Evolutionary conservation across 2,113 vertebrate species (phyloP), one percentile per base, ranked within the genome.

Genomic region (Cavia porcellus): DNA sequence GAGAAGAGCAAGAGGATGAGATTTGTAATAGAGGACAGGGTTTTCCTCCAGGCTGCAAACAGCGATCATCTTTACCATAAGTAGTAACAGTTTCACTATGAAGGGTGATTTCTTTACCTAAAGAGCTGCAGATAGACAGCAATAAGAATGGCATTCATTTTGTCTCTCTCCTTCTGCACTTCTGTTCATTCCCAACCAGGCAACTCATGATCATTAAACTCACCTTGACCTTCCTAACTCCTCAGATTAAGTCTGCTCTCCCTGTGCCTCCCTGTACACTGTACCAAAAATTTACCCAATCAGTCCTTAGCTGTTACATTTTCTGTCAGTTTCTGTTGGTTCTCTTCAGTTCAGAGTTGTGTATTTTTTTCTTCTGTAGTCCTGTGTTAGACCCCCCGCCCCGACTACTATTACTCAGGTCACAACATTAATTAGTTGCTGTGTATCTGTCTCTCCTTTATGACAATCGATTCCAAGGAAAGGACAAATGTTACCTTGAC

Each of bases 291-390:
- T 52, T 35, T 9, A 92, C 47, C 28, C 72, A 0, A 35, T 62
- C 1, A 55, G 30, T 61, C 28, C 50, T 68, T 10, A 57, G 5
- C 3, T 84, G 22, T 55, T 42, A 66, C 30, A 47, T 72, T 90
- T 62, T 47, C 35, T 74, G 1, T 50, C 45, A 17, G 2, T 8
- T 17, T 85, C 88, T 52, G 38, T 32, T 68, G 72, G 59, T 30
- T 70, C 4, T 11, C 19, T 11, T 57, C n/a, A 62, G 6, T 61
- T 14, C 62, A 83, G 20, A 91, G 42, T 28, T 75, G 7, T 55
- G 87, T 94, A 6, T 47, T 72, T 83, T 52, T 96, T 83, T 42
- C n/a, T 86, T 90, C 70, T 62, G 47, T 86, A 55, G 92, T 84
- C 4, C 50, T 35, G 68, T 57, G 17, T 50, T 82, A 79, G 28